These are phyloP conservation scores for Ciconia maguari DNA, from an alignment of 2,113 vertebrate species.

Conservation along the genomic window DNA sequence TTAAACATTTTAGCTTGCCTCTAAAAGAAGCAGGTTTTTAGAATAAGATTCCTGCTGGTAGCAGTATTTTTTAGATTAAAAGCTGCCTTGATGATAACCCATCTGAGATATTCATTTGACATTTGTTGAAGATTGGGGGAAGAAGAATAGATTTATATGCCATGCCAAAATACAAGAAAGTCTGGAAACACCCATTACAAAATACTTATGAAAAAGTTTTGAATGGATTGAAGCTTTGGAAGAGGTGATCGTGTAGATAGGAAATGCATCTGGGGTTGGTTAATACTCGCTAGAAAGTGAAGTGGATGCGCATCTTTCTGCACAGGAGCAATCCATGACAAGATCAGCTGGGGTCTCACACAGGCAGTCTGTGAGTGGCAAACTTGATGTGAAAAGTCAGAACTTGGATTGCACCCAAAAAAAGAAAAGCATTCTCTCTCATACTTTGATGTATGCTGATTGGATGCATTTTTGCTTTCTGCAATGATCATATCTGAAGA, in stretches of 20 bases:
- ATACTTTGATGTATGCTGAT: neutral
- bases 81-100: neutral
- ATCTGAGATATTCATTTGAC: neutral
- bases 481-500: neutral
- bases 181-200: neutral
- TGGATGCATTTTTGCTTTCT: neutral
- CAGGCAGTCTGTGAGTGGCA: neutral
- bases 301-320: neutral
- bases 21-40: neutral
- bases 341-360: neutral
- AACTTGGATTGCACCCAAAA: neutral
- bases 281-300: neutral
- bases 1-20: slow-evolving; percentile 12
- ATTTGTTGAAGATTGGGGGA: neutral
- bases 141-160: neutral
- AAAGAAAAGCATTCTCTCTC: neutral
- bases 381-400: neutral
- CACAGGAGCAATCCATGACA: neutral
- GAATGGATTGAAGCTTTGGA: neutral
- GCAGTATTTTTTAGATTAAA: slow-evolving; percentile 5
- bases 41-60: neutral
- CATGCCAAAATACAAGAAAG: neutral
- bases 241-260: neutral
- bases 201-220: neutral
- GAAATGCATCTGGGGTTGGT: neutral